phyloP scores from a whole-genome alignment of 2,113 vertebrate species.

The Atherinomorus stipes region DNA sequence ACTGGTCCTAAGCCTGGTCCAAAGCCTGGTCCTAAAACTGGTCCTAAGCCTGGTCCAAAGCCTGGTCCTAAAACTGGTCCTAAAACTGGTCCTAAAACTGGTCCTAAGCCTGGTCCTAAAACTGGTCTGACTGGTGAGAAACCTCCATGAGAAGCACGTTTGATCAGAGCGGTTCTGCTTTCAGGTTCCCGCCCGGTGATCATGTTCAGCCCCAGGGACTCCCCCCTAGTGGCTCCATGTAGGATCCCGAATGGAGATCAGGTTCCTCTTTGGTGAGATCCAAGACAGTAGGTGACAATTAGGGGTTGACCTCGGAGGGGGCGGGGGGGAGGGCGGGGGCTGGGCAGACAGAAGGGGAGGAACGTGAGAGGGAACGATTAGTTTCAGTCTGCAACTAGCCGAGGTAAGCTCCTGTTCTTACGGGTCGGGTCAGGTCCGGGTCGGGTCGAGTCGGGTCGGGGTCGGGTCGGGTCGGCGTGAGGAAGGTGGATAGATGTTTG shows the following conservation, averaged over 20 bases:
- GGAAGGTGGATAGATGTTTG: constrained; percentile 17
- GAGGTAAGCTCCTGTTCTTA: constrained; percentile 31
- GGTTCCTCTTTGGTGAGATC: constrained; percentile 18
- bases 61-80: no score
- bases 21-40: no score
- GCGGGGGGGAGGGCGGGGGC: neutral
- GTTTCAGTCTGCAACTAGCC: neutral
- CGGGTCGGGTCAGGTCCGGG: no score
- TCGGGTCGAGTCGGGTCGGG: neutral
- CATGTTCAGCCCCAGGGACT: constrained; percentile 6
- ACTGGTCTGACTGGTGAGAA: no score
- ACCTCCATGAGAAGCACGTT: no score
- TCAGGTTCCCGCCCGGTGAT: no score
- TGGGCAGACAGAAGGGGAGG: constrained; percentile 12
- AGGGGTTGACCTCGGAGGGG: constrained; percentile 29
- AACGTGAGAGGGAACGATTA: neutral
- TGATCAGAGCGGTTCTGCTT: no score
- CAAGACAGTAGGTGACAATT: neutral
- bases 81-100: no score
- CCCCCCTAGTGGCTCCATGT: constrained; percentile 4
- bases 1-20: no score
- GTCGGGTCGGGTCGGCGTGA: neutral
- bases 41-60: no score
- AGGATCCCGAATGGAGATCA: constrained; percentile 16
- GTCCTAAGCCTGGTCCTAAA: no score